phyloP scores from a whole-genome alignment of 2,797 vertebrate species.

The Spea hammondii region DNA sequence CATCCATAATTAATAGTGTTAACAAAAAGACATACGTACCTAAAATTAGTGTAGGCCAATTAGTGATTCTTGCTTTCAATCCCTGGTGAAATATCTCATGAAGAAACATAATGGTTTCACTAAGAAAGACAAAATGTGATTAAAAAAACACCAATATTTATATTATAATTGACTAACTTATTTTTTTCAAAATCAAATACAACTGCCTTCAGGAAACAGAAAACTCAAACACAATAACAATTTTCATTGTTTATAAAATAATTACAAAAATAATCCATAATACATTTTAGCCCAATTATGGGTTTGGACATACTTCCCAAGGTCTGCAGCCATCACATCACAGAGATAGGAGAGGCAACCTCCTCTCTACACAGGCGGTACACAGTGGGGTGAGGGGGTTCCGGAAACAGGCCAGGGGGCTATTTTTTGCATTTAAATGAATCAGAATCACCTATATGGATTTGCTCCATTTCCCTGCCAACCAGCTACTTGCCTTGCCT shows the following conservation, averaged over 20 bases:
- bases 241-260: neutral
- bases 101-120: conserved; percentile 99
- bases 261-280: neutral
- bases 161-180: neutral
- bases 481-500: too few species aligned
- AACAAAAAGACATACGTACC: conserved; percentile 74
- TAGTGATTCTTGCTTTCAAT: conserved; percentile 94
- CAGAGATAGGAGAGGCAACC: too few species aligned
- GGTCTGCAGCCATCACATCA: too few species aligned
- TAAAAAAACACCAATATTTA: neutral
- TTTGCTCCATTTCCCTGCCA: too few species aligned
- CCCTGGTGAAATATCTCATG: conserved; percentile 99
- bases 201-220: neutral
- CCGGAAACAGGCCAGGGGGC: too few species aligned
- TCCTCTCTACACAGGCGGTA: too few species aligned
- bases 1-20: conserved; percentile 17
- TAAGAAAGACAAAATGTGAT: conserved; percentile 61
- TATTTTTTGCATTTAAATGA: too few species aligned
- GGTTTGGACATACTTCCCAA: too few species aligned
- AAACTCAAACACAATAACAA: neutral
- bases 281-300: too few species aligned
- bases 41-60: conserved; percentile 97
- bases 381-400: too few species aligned
- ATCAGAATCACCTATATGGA: too few species aligned
- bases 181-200: neutral